These are phyloP conservation scores for Monochamus saltuarius DNA, from an alignment of 1,140 invertebrate species.

Conservation along the genomic window DNA sequence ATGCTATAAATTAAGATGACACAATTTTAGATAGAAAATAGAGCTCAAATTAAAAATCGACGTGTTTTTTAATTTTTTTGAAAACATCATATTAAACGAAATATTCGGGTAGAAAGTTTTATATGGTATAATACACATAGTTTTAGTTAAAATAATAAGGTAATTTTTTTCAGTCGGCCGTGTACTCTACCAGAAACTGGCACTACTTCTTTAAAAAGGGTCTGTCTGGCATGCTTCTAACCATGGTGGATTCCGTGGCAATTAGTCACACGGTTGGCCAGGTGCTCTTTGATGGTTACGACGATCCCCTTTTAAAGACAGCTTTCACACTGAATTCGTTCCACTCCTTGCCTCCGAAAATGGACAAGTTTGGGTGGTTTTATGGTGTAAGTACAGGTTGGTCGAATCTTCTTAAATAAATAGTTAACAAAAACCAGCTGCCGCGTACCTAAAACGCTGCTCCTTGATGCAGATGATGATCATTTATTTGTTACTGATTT, in stretches of 20 bases:
- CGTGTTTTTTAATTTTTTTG: no score
- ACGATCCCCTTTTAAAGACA: conserved; percentile 67
- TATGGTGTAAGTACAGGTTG: conserved; percentile 63
- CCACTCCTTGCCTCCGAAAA: conserved; percentile 59
- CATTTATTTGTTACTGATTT: no score
- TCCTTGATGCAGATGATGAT: no score
- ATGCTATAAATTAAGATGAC: no score
- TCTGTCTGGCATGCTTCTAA: conserved; percentile 59
- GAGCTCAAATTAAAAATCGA: no score
- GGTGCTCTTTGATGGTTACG: conserved; percentile 75
- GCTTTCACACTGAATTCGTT: conserved; percentile 59
- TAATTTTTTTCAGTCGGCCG: conserved; percentile 65
- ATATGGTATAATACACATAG: no score
- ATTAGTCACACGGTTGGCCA: conserved; percentile 68
- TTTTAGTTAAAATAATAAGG: no score
- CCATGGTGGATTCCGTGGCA: conserved; percentile 58
- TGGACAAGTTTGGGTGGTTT: conserved; percentile 80
- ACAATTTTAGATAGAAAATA: no score
- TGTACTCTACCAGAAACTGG: conserved; percentile 60
- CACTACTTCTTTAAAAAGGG: conserved; percentile 56
- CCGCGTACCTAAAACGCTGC: no score
- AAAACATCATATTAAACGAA: no score
- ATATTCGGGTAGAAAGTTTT: no score
- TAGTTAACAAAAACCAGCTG: no score
- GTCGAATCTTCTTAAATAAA: background rate